Base-by-base conservation (phyloP, 2,797 vertebrate genomes). In the Setipinna tenuifilis region DNA sequence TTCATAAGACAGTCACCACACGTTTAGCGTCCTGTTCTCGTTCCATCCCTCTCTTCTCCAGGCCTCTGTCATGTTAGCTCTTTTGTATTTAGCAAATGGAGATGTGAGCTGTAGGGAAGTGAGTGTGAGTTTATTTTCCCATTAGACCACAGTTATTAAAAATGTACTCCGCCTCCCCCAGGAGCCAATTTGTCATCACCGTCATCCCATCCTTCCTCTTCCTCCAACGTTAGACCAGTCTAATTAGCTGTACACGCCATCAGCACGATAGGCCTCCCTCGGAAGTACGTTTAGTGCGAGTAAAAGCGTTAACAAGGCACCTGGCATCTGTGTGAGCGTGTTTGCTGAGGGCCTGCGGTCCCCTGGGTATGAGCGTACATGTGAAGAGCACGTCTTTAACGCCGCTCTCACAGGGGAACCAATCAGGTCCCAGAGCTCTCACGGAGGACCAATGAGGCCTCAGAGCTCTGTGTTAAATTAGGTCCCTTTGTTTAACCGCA, bases 21-120 rank as follows among this genome's bases (percentile, higher is more conserved):
- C 71, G 19, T 78, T 71, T 25, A 59, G 17, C 19, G 12, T 71
- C 14, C 14, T 31, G 65, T 16, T 31, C 19, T 19, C 1, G 31
- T 21, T 19, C 9, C 71, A 78, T 44, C 35, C 82, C 65, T 46
- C 44, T 81, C 68, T 50, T 78, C 81, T 12, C 68, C 75, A 48
- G n/a, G 58, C 50, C 12, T 31, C 28, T 71, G 31, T 14, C 16
- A 25, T 71, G 25, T 71, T 71, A 35, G 6, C 23, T 68, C 25
- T 31, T 71, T 16, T 71, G 16, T 35, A 16, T 25, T 71, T 25
- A 16, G 31, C 28, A 71, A 31, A 71, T 25, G 5, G 65, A 71
- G 14, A 16, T 71, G 65, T 31, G 12, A 71, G 23, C 16, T 71
- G 28, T 71, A 16, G 65, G 25, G 31, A 35, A 35, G 31, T 25